A percentile compares a stretch with the other conserved stretches of the same genome.
Conservation (phyloP, 2,113 vertebrate species). For the Corythornis vintsioides region DNA sequence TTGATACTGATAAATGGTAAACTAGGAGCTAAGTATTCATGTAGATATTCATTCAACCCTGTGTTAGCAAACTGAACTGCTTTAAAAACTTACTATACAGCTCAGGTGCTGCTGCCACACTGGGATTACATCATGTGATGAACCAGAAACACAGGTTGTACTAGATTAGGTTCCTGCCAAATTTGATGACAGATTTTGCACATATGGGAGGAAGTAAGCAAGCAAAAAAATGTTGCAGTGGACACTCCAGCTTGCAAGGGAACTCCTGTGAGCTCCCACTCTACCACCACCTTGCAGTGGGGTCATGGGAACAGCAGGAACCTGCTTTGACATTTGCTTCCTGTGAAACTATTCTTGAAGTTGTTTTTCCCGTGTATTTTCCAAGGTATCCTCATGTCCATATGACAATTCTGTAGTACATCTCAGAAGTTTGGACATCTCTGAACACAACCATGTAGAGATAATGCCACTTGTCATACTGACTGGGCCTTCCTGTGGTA, state of each 20-base stretch:
- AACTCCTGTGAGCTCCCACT: background rate
- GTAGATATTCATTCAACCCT: background rate
- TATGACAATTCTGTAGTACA: background rate
- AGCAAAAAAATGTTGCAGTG: background rate
- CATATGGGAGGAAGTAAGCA: background rate
- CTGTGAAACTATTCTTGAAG: background rate
- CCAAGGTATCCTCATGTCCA: background rate
- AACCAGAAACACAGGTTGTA: background rate
- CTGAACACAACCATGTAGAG: background rate
- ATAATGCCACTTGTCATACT: background rate
- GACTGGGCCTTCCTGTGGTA: background rate
- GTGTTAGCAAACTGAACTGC: background rate
- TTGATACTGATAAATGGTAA: background rate
- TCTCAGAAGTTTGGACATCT: background rate
- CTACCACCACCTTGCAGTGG: background rate
- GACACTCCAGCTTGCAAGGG: background rate
- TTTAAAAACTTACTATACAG: background rate
- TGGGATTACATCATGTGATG: background rate
- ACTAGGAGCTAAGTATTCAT: background rate
- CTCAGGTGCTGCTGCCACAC: background rate
- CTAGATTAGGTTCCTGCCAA: background rate
- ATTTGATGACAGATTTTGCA: background rate
- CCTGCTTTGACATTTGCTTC: background rate
- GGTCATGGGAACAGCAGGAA: background rate
- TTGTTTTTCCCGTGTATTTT: background rate